These are phyloP conservation scores for Lepeophtheirus salmonis DNA, from an alignment of 1,140 invertebrate genomes.

Conservation along the genomic window DNA sequence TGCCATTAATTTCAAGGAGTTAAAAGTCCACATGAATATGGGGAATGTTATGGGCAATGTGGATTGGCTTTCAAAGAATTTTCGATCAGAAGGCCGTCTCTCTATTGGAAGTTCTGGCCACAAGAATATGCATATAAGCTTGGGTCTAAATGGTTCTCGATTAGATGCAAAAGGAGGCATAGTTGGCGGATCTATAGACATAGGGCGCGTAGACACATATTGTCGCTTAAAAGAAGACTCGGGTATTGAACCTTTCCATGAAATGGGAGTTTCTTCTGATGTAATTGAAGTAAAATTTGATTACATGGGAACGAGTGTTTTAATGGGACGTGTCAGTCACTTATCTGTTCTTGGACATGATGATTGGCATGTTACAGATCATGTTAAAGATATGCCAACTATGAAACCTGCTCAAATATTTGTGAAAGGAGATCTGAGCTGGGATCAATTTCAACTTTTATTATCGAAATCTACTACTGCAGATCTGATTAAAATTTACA, in stretches of 20 bases:
- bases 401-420: conserved; percentile 68
- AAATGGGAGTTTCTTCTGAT: conserved; percentile 56
- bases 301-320: conserved; percentile 79
- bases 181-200: conserved; percentile 77
- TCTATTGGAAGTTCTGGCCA: conserved; percentile 84
- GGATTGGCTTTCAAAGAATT: conserved; percentile 73
- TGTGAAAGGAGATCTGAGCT: conserved; percentile 71
- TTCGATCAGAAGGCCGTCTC: conserved; percentile 67
- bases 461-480: conserved; percentile 90
- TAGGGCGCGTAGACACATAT: conserved; percentile 68
- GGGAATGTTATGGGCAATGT: conserved; percentile 97
- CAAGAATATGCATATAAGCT: conserved; percentile 72
- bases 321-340: conserved; percentile 69
- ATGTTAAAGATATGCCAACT: conserved; percentile 22
- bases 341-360: conserved; percentile 55
- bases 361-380: conserved; percentile 49
- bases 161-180: conserved; percentile 88
- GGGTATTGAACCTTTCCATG: conserved; percentile 69
- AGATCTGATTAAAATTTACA: conserved; percentile 85
- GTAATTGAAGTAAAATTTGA: conserved; percentile 72
- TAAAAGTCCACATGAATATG: conserved; percentile 97
- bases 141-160: conserved; percentile 68
- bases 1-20: conserved; percentile 77
- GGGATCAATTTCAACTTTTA: conserved; percentile 88
- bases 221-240: conserved; percentile 72